phyloP scores from a whole-genome alignment of 1,140 invertebrate species.

The Lanistes nyassanus region DNA sequence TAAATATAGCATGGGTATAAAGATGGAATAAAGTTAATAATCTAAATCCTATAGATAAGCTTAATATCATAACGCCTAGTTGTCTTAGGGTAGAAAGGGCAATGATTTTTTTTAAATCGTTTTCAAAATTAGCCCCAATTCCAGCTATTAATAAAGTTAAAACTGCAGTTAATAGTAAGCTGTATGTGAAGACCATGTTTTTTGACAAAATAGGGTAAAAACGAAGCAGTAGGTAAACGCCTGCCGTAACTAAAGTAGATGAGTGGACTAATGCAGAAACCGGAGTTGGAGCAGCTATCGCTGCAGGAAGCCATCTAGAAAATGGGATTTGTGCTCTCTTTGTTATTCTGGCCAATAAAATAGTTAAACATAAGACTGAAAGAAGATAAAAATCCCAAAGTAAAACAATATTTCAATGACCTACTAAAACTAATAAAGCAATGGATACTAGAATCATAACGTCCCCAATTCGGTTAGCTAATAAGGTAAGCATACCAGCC shows the following conservation, averaged over 20 bases:
- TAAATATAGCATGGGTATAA: conserved; percentile 71
- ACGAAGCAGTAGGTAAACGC: conserved; percentile 78
- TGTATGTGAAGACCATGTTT: neutral
- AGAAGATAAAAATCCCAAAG: neutral
- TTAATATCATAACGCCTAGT: conserved; percentile 75
- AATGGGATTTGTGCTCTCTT: conserved; percentile 82
- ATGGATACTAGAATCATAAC: conserved; percentile 31
- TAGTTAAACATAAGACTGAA: conserved; percentile 44
- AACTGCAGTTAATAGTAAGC: conserved; percentile 40
- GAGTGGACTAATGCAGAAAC: conserved; percentile 80
- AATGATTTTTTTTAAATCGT: conserved; percentile 69
- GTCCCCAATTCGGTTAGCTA: conserved; percentile 71
- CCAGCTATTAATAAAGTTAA: conserved; percentile 32
- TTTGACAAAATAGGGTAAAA: neutral
- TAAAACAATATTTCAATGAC: conserved; percentile 1
- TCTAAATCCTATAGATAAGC: conserved; percentile 66
- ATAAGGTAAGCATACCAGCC: conserved; percentile 73
- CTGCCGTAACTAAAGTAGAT: conserved; percentile 79
- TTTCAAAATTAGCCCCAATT: conserved; percentile 21
- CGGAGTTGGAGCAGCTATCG: conserved; percentile 77
- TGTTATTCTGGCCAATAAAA: conserved; percentile 72
- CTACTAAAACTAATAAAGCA: conserved; percentile 10
- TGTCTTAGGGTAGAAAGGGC: conserved; percentile 78
- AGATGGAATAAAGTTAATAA: conserved; percentile 74
- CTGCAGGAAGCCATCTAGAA: conserved; percentile 76